Base-by-base conservation (phyloP, 2,113 vertebrate genomes). In the Tetrao urogallus region DNA sequence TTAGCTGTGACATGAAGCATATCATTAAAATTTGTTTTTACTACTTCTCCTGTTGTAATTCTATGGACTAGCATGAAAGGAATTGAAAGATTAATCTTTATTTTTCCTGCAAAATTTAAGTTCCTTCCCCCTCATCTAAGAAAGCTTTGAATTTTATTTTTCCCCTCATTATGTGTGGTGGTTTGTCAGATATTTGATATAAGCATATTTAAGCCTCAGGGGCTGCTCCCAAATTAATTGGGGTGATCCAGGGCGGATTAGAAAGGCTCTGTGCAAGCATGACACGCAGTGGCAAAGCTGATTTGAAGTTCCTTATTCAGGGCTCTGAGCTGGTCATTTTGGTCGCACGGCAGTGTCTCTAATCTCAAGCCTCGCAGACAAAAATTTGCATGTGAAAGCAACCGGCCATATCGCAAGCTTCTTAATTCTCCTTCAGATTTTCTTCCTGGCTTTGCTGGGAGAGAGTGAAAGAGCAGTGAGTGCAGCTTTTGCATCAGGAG, bases 361-460 rank as follows among this genome's bases (percentile, higher is more conserved):
- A 92, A 93, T 92, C 80, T 65, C 18, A 15, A 78, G 8, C 16
- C 88, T 82, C 34, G 43, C 66, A 90, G 83, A 65, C 27, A 65
- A 60, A 60, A 45, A 96, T 94, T 90, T 94, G 72, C 89, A 92
- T 92, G 43, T 94, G 85, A 95, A 89, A 80, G 60, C 24, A 61
- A 13, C 6, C 2, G 4, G 45, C 34, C 34, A 8, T 3, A 4
- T 48, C 0, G 0, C 57, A 80, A 76, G 78, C 21, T 79, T 60
- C 82, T 86, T 94, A 80, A 48, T 82, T 70, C 24, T 76, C 38
- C 30, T 73, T 63, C 75, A 82, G 45, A 8, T 36, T 76, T 78
- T 67, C 25, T 72, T 65, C 17, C 3, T 0, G 0, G 75, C 24
- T 19, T 69, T 54, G n/a, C 12, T 65, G 67, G 38, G 22, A 45